phyloP scores from a whole-genome alignment of 2,113 vertebrate genomes.

The Chloropsis hardwickii region DNA sequence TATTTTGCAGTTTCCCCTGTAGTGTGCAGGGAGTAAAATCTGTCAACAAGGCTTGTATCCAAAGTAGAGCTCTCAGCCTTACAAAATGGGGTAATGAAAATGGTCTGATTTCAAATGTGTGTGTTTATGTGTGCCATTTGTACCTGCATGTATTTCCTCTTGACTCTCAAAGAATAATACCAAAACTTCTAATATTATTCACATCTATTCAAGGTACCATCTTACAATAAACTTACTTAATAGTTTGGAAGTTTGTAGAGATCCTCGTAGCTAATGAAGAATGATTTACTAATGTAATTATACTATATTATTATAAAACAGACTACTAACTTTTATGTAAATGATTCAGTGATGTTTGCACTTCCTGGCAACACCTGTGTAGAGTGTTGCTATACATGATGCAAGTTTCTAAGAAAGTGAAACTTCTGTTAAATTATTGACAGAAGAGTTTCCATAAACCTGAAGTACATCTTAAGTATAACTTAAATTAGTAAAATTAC shows the following conservation, averaged over 20 bases:
- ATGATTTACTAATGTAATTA: background rate
- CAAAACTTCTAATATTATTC: background rate
- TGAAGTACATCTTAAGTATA: background rate
- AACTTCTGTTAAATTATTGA: background rate
- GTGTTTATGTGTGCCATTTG: background rate
- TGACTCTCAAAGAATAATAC: accelerated
- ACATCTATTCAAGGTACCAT: background rate
- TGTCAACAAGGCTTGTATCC: background rate
- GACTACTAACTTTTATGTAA: background rate
- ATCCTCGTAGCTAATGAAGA: background rate
- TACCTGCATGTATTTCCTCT: background rate
- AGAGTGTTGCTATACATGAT: background rate
- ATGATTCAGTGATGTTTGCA: background rate
- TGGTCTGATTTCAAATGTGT: background rate
- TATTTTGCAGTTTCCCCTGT: background rate
- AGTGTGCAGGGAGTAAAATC: background rate
- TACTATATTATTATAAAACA: background rate
- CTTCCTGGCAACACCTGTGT: background rate
- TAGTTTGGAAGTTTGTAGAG: background rate
- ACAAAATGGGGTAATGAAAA: background rate
- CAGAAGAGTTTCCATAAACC: background rate
- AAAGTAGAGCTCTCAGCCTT: background rate
- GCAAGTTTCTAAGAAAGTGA: background rate
- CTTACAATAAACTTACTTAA: background rate
- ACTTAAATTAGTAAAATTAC: background rate